Evolutionary conservation across 1,140 invertebrate species (phyloP).

Genomic region (Bradysia coprophila): DNA sequence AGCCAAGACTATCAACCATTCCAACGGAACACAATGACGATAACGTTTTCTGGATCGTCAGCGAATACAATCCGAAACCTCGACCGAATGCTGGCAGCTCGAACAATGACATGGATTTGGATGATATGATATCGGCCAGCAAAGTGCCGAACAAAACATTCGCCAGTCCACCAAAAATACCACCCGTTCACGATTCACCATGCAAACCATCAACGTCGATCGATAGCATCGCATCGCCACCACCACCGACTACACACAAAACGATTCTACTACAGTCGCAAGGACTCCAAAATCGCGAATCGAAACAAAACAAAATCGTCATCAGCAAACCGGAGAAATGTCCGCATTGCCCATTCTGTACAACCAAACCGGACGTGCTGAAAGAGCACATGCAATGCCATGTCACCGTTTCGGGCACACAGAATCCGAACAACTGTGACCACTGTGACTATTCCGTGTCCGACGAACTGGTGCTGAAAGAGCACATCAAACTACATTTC

Average conservation of each 20-base stretch:
- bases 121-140: constrained; percentile 7
- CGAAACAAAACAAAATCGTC: constrained; percentile 42
- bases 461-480: constrained; percentile 11
- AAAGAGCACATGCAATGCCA: constrained; percentile 38
- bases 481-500: constrained; percentile 19
- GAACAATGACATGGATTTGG: constrained; percentile 7
- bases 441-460: constrained; percentile 62
- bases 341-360: constrained; percentile 32
- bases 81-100: constrained; percentile 9
- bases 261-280: constrained; percentile 2
- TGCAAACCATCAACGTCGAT: background rate
- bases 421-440: constrained; percentile 52
- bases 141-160: constrained; percentile 6
- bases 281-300: constrained; percentile 18
- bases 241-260: constrained; percentile 17
- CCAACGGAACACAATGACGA: constrained; percentile 13
- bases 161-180: background rate
- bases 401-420: constrained; percentile 44
- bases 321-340: constrained; percentile 46
- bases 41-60: constrained; percentile 25
- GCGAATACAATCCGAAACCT: constrained; percentile 14
- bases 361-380: constrained; percentile 9
- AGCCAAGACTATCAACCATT: constrained; percentile 37
- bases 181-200: no score
- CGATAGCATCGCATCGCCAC: constrained; percentile 12